Percentiles rank a stretch among this genome's conserved stretches.
Conservation (phyloP, 2,888 invertebrate species). For the Lagria hirta region DNA sequence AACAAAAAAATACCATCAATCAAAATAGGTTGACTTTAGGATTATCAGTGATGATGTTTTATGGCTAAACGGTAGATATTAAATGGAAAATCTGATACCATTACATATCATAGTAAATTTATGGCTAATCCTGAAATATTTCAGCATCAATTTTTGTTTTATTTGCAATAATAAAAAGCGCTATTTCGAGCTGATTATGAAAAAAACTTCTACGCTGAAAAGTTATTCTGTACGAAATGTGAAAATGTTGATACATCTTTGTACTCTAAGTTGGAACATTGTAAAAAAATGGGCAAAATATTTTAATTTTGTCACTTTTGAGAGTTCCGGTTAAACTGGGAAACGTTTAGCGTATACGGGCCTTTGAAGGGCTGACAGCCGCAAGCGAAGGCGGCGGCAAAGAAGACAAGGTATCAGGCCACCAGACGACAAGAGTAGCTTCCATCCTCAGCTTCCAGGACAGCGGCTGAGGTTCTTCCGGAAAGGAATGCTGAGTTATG, state of each 20-base stretch:
- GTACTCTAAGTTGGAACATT: slow-evolving; percentile 4
- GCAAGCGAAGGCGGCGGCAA: slow-evolving; percentile 9
- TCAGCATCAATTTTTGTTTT: slow-evolving; percentile 7
- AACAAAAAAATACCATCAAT: slow-evolving; percentile 26
- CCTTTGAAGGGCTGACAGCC: slow-evolving; percentile 2
- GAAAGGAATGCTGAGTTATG: slow-evolving; percentile 45
- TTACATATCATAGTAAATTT: slow-evolving; percentile 23
- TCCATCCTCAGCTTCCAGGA: no score
- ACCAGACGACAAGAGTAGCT: slow-evolving; percentile 34
- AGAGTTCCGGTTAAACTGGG: slow-evolving; percentile 15
- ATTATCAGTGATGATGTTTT: slow-evolving; percentile 34
- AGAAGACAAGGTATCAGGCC: slow-evolving; percentile 32
- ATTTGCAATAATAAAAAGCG: slow-evolving; percentile 11
- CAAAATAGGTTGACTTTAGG: slow-evolving; percentile 29
- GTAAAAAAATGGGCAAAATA: slow-evolving; percentile 9
- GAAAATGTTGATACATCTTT: not conserved
- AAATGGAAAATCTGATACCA: slow-evolving; percentile 31
- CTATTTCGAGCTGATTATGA: slow-evolving; percentile 7
- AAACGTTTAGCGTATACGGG: slow-evolving; percentile 14
- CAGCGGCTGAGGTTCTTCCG: slow-evolving; percentile 38
- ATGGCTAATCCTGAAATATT: slow-evolving; percentile 10
- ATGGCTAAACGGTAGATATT: slow-evolving; percentile 29
- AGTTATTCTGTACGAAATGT: not conserved
- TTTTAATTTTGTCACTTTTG: slow-evolving; percentile 18
- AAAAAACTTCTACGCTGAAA: not conserved